Base-by-base conservation (phyloP, 2,113 vertebrate species). In the Herpetotheres cachinnans region DNA sequence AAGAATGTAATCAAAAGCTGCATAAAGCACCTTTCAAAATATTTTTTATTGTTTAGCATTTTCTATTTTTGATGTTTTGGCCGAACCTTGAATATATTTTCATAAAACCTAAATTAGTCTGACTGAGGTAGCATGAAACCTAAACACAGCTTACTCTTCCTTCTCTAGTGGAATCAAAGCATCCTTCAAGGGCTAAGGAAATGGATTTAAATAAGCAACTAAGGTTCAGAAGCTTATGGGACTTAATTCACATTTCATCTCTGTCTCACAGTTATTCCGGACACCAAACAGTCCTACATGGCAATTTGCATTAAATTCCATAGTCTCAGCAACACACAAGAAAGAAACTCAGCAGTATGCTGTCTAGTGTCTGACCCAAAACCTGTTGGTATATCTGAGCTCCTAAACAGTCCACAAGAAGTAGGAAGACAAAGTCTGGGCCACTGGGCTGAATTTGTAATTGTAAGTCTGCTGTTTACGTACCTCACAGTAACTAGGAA, bases 381-480 rank as follows among this genome's bases (percentile, higher is more conserved):
- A 65, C 3, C 3, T 4, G 0, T 36, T 46, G 24, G 16, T 38
- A 6, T 8, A 32, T 3, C 10, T 44, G 19, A 66, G 9, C 24
- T 69, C 20, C 38, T n/a, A 22, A 29, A 38, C 3, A 25, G 3
- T 6, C 11, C 24, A 44, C 14, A 13, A 30, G 22, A 46, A 81
- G 11, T 1, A 61, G 16, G 17, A 88, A 26, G 10, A 40, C 3
- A 34, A 88, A 50, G 13, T 36, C 38, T 56, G 25, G 52, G 19
- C 20, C 6, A 49, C 21, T 25, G 22, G 27, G 9, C 32, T 62
- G 17, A 74, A 63, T 63, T 34, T 24, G 11, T 15, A 52, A 24
- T 42, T 5, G 4, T 25, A 66, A 62, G 3, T 54, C 46, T 84
- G 17, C 7, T 90, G 63, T 70, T 71, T 17, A 18, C 21, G 30